Percentiles rank a stretch among this genome's conserved stretches.
phyloP scores from a whole-genome alignment of 2,797 vertebrate genomes.

The Sarcoramphus papa region DNA sequence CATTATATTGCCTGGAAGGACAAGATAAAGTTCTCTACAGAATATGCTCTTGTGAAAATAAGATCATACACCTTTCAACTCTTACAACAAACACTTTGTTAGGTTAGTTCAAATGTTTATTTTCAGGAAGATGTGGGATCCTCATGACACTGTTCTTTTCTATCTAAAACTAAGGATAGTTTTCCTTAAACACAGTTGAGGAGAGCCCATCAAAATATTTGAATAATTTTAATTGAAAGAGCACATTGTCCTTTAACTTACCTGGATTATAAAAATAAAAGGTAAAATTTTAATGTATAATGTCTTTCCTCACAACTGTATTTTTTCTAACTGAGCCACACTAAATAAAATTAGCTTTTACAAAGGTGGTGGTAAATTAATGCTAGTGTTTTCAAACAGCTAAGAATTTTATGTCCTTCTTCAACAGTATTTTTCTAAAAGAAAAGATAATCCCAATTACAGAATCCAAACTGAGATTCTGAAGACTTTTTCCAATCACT shows the following conservation, averaged over 20 bases:
- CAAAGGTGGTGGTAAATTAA: constrained; percentile 18
- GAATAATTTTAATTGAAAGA: neutral
- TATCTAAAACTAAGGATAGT: neutral
- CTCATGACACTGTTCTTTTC: neutral
- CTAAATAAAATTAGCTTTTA: constrained; percentile 56
- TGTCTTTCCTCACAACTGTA: neutral
- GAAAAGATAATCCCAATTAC: neutral
- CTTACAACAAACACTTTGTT: neutral
- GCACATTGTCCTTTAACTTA: neutral
- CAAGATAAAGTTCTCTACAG: neutral
- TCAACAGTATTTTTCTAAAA: constrained; percentile 2
- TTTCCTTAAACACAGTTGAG: neutral
- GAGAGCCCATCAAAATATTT: neutral
- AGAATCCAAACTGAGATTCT: neutral
- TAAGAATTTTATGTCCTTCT: constrained; percentile 6
- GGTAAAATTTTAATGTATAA: neutral
- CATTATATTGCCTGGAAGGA: neutral
- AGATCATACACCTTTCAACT: neutral
- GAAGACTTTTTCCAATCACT: neutral
- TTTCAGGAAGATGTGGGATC: neutral
- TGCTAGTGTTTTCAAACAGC: neutral
- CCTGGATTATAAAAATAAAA: neutral
- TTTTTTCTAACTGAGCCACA: neutral
- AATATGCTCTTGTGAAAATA: neutral
- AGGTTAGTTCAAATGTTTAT: neutral